Base-by-base conservation (phyloP, 2,888 invertebrate species). In the Gasteruption jaculator region DNA sequence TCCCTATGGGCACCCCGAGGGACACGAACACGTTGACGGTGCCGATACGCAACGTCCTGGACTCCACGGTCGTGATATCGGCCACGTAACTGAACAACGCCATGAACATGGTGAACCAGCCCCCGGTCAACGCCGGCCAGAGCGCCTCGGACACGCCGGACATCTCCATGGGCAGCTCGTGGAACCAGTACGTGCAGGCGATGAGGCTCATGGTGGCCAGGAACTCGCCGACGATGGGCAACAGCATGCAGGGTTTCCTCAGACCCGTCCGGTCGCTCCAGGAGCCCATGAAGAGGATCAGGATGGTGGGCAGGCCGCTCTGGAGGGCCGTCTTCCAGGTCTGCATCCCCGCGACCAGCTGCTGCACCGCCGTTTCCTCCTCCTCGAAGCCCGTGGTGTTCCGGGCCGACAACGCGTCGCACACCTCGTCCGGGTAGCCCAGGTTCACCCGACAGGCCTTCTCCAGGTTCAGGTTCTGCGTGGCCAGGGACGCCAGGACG, bases 81-180 rank as follows among this genome's bases (percentile, higher is more conserved):
- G 85, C 88, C 44, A 93, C 85, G 64, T 91, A 92, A 71, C 89
- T 88, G 72, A 92, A 87, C 50, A 91, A 83, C 14, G 88, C 88
- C 88, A 90, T 89, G 57, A 90, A 83, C 88, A 89, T 88, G 20
- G 88, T 88, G 65, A 88, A 87, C 89, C 89, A 89, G 6, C 89
- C 89, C 7, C 89, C 86, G 1, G 87, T 86, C 5, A 89, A 61
- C 0, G 87, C 87, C 3, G 89, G 89, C 68, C 88, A 88, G 49
- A 89, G 76, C 1, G 86, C 86, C 68, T 89, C 89, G 1, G 86
- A 82, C 4, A 88, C 77, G 0, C 86, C 89, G 11, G 85, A 84
- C 2, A 80, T 84, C 73, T 89, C 89, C 77, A 89, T 85, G 0
- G 88, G 87, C 25, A 87, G 71, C 60, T 85, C 79, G 63, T 86